A percentile compares a stretch with the other conserved stretches of the same genome.
Conservation (phyloP, 2,113 vertebrate genomes). For the Gavialis gangeticus region DNA sequence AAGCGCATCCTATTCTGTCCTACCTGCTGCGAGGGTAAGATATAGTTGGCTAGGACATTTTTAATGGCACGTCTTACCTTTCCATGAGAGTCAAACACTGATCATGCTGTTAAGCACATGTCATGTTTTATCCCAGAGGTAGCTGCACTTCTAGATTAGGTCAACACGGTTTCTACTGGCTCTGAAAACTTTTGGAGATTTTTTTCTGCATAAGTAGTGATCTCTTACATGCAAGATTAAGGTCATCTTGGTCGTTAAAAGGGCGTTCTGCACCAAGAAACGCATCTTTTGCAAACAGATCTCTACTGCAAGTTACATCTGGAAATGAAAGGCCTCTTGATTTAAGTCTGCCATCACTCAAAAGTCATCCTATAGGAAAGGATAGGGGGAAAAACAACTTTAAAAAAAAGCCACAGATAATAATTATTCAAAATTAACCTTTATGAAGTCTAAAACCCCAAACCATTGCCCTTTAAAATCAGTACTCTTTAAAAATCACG, state of each 20-base stretch:
- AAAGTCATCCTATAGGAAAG: background rate
- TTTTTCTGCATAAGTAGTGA: background rate
- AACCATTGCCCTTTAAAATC: rapidly evolving
- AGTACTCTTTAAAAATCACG: background rate
- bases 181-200: background rate
- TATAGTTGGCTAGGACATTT: background rate
- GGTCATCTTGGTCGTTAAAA: background rate
- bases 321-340: background rate
- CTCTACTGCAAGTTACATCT: background rate
- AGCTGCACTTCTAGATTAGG: background rate
- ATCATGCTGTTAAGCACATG: background rate
- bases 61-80: background rate
- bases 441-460: background rate
- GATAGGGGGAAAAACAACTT: background rate
- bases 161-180: background rate
- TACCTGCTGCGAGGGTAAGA: rapidly evolving
- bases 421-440: background rate
- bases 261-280: background rate
- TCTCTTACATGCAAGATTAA: background rate
- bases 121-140: rapidly evolving
- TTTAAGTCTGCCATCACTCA: background rate
- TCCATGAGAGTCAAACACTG: no score
- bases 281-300: background rate
- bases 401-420: background rate
- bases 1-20: background rate